Evolutionary conservation across 2,888 invertebrate species (phyloP), one percentile per base, ranked within the genome.

Genomic region (Pterostichus madidus): DNA sequence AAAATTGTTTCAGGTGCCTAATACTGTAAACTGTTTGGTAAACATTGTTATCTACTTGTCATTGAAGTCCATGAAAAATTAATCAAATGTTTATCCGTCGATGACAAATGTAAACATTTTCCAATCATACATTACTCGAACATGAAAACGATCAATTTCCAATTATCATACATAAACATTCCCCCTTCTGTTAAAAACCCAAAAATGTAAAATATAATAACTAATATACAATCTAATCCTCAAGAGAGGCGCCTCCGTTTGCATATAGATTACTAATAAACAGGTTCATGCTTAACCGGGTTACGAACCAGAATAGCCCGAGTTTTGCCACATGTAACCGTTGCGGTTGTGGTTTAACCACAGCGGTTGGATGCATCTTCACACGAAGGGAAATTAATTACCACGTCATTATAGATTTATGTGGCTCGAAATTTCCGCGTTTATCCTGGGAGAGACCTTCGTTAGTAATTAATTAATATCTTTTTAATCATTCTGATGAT

Each of bases 231-330:
- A 5, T 39, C 39, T 5, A 39, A 39, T 5, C 39, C 39, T 39
- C 39, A 39, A 39, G 39, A 39, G 39, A 7, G 8, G 39, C 6
- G 5, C 6, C 39, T 3, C 5, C 53, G 32, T 64, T 32, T 64
- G 64, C 64, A 64, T 64, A 64, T 64, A 64, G n/a, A 64, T 64
- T 31, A 64, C 24, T 64, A 64, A 64, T 64, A 64, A 64, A 59
- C 13, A 59, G 15, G 31, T 59, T 59, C 39, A 5, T 6, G 39
- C 39, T 39, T 39, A 39, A 39, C 39, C 39, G 39, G 39, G 39
- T 39, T 39, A 39, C 5, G 39, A 39, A 39, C 39, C 39, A 5
- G 39, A 3, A 39, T 39, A 39, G 39, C 39, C 39, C 3, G 39
- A 39, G 39, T 39, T 39, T 39, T 39, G 5, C 39, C 39, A 39